These are phyloP conservation scores for Colletes latitarsis DNA, from an alignment of 1,140 invertebrate species.

Conservation along the genomic window DNA sequence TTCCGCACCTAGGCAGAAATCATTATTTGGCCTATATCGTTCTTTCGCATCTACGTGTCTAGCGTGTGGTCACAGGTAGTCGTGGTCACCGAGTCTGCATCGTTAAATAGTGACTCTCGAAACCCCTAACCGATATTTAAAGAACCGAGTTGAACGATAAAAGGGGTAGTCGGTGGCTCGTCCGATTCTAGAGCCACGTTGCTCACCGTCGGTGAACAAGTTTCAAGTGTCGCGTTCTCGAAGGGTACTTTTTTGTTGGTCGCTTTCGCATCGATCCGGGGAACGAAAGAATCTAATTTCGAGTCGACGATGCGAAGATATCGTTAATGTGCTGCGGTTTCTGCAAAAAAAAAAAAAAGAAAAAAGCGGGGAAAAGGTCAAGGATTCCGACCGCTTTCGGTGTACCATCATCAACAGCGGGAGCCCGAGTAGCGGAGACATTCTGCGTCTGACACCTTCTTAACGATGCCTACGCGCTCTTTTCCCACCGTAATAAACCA, in stretches of 20 bases:
- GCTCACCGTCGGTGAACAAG: neutral
- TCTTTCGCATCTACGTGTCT: neutral
- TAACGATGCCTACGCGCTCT: conserved; percentile 70
- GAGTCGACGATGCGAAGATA: neutral
- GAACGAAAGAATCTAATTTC: conserved; percentile 17
- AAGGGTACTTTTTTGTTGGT: too few species aligned
- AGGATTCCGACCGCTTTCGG: conserved; percentile 45
- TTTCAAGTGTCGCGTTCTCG: neutral
- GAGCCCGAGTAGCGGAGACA: conserved; percentile 3
- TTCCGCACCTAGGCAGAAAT: conserved; percentile 30
- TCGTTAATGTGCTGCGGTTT: conserved; percentile 18
- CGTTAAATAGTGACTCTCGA: neutral
- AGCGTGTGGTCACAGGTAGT: neutral
- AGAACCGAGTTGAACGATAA: neutral
- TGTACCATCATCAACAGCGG: conserved; percentile 8
- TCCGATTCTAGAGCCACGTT: neutral
- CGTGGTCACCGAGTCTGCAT: neutral
- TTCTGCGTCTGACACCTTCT: conserved; percentile 76
- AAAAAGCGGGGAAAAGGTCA: conserved; percentile 46
- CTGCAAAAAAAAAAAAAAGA: neutral
- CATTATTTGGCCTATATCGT: conserved; percentile 40
- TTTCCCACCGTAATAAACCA: conserved; percentile 52
- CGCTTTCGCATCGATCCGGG: neutral
- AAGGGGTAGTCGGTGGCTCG: neutral
- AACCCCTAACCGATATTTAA: too few species aligned